Evolutionary conservation across 1,140 invertebrate species (phyloP).

Genomic region (Trypoxylus dichotomus): DNA sequence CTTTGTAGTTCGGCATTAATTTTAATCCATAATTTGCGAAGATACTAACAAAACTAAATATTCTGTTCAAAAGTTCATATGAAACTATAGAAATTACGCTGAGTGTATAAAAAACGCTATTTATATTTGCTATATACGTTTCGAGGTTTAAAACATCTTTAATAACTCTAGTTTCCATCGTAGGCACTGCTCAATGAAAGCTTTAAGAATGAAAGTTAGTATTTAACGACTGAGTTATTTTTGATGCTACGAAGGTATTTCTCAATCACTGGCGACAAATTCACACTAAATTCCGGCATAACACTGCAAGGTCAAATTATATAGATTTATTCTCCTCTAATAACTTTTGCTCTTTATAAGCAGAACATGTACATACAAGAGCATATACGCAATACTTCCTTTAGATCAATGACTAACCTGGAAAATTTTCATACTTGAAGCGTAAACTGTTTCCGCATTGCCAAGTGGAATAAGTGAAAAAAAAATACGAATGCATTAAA

Average conservation of each 20-base stretch:
- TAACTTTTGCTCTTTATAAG: neutral
- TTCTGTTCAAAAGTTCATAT: too few relatives aligned
- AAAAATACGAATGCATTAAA: constrained; percentile 12
- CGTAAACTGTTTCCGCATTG: neutral
- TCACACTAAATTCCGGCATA: neutral
- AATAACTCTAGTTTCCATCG: too few relatives aligned
- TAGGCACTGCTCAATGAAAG: too few relatives aligned
- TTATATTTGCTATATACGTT: too few relatives aligned
- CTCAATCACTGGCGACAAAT: neutral
- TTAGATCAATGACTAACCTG: neutral
- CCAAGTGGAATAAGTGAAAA: neutral
- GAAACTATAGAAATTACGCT: too few relatives aligned
- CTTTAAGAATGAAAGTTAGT: too few relatives aligned
- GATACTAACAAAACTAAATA: too few relatives aligned
- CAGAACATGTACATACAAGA: neutral
- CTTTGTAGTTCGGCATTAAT: too few relatives aligned
- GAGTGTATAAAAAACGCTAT: too few relatives aligned
- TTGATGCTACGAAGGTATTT: neutral
- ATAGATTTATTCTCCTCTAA: neutral
- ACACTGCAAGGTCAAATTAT: neutral
- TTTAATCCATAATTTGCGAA: too few relatives aligned
- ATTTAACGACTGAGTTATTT: too few relatives aligned
- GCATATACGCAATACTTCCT: neutral
- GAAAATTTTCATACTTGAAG: constrained; percentile 5
- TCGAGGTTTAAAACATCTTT: too few relatives aligned